Base-by-base conservation (phyloP, 2,888 invertebrate species). In the Callinectes sapidus region DNA sequence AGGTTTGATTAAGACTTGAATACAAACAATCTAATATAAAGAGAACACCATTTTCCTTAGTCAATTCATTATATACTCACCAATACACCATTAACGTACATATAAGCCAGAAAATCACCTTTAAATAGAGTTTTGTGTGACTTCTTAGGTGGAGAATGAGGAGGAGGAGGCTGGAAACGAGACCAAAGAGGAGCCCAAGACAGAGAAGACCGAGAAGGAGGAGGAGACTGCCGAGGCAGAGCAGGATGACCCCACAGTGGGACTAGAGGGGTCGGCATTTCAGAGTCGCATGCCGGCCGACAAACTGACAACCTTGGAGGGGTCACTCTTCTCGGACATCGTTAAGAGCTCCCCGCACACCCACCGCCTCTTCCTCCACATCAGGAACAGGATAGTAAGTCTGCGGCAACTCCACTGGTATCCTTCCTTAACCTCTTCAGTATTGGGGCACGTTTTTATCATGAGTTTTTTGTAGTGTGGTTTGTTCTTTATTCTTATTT, bases 211-310 rank as follows among this genome's bases (percentile, higher is more conserved):
- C 10, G 94, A 95, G 91, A 95, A 95, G 91, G 95, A 95, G 89
- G 96, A 96, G 94, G 95, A 95, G 61, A 96, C 96, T 92, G 96
- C 96, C 90, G 96, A 96, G 92, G 96, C 96, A 91, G 96, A 96
- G 94, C 96, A 96, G 95, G 96, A 96, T 95, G 96, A 96, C 95
- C 96, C 96, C 1, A 96, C 96, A 94, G 92, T 94, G 28, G 96
- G 98, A 55, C 96, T 98, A 94, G 99, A 99, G 96, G 99, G 99
- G 77, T 98, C 98, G 87, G 98, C 98, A 0, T 98, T 98, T 95
- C 98, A 99, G 96, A 98, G 98, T 95, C 97, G 99, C 81, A 96
- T 99, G 95, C 99, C 99, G 0, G 98, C 98, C 96, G 99, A 98
- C 95, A 98, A 99, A 96, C 97, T 99, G 97, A 98, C 98, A 13